Base-by-base conservation (phyloP, 2,888 invertebrate genomes). In the Crioceris asparagi region DNA sequence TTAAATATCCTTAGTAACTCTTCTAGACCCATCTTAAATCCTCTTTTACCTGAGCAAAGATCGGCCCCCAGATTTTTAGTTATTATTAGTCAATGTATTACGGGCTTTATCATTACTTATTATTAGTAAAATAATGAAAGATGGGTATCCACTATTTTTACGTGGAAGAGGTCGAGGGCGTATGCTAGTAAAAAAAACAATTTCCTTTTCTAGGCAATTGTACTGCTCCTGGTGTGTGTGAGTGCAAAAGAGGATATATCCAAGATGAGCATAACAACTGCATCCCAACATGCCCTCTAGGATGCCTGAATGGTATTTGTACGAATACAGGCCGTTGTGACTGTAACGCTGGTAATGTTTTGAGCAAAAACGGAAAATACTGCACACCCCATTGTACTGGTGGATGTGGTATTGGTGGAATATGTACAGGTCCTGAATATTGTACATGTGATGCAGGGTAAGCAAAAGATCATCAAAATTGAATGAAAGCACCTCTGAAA, bases 271-370 rank as follows among this genome's bases (percentile, higher is more conserved):
- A 67, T 39, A 51, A 55, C 17, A 52, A 53, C 36, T 82, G 81
- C 46, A 64, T 78, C 1, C 68, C 79, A 2, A 77, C 77, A 0
- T 82, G 81, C 39, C 80, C 80, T 0, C 71, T 77, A 14, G 75
- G 76, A 1, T 82, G 81, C 48, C 69, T 75, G 43, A 74, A 81
- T 44, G 81, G 81, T 0, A 66, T 69, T 2, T 82, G 81, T 45
- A 65, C 73, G 43, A 64, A 70, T 1, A 68, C 72, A 31, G 69
- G 70, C 1, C 68, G 68, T 21, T 84, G 84, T 43, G 64, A 71
- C 5, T 85, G 85, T 52, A 72, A 70, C 52, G 61, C 70, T 29
- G 69, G 79, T 1, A 77, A 66, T 50, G 67, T 58, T 18, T 54
- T 74, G 36, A 75, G 77, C 44, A 58, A 64, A 1, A 67, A 71